phyloP scores from a whole-genome alignment of 2,888 invertebrate species.

The Chalcis sispes region DNA sequence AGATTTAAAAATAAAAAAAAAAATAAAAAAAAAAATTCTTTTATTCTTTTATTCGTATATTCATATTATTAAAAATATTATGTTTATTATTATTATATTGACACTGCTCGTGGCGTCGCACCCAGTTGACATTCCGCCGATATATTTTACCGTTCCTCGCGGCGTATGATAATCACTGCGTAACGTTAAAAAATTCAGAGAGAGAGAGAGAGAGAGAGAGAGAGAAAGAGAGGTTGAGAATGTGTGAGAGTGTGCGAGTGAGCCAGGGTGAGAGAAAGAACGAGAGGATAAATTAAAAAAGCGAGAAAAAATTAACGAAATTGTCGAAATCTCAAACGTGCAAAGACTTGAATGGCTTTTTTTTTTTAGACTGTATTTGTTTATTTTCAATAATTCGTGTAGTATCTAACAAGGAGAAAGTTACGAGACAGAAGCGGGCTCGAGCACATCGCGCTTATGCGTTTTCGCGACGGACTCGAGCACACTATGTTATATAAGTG shows the following conservation, averaged over 20 bases:
- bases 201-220: neutral
- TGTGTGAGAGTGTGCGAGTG: neutral
- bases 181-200: neutral
- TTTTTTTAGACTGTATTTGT: constrained; percentile 41
- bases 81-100: constrained; percentile 1
- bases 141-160: constrained; percentile 6
- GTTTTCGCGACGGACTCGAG: constrained; percentile 25
- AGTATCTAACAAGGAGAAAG: constrained; percentile 57
- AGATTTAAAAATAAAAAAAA: no score
- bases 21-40: no score
- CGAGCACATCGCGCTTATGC: constrained; percentile 1
- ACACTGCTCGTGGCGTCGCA: neutral
- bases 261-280: neutral
- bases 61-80: constrained; percentile 11
- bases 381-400: constrained; percentile 37
- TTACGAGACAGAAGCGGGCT: constrained; percentile 54
- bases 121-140: neutral
- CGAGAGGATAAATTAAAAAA: neutral
- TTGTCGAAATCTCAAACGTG: constrained; percentile 25
- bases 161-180: constrained; percentile 19
- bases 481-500: neutral
- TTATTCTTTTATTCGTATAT: constrained; percentile 9
- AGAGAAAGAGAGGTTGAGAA: neutral
- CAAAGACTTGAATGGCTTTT: constrained; percentile 24
- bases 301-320: no score